Conservation (phyloP, 2,113 vertebrate genomes). For the Coturnix japonica region DNA sequence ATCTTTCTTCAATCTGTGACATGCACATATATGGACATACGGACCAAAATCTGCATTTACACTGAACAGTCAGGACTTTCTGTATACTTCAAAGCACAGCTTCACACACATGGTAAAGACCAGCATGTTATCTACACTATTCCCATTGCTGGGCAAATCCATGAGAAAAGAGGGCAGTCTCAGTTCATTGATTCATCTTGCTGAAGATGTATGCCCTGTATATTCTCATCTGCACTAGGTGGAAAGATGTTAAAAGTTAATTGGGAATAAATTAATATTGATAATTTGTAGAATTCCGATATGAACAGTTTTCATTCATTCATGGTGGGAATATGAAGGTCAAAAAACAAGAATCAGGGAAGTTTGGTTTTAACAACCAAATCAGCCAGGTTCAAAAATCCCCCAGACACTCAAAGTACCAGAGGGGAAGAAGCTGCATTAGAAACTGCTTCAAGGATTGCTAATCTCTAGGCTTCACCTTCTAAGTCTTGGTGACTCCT, state of each 20-base stretch:
- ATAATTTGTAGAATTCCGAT: neutral
- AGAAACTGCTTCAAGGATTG: neutral
- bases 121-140: neutral
- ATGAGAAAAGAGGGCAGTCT: neutral
- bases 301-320: rapidly evolving
- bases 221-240: neutral
- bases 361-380: neutral
- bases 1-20: neutral
- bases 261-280: neutral
- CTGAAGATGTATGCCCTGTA: neutral
- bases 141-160: neutral
- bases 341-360: neutral
- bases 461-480: neutral
- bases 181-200: neutral
- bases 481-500: neutral
- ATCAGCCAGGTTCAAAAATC: neutral
- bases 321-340: neutral
- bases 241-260: neutral
- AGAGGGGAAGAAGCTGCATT: neutral
- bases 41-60: neutral
- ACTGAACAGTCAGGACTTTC: neutral
- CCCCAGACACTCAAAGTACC: neutral
- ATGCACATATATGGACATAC: rapidly evolving
- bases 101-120: neutral
- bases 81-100: neutral